A percentile compares a stretch with the other conserved stretches of the same genome.
These are phyloP conservation scores for Myrmecophaga tridactyla DNA, from an alignment of 2,113 vertebrate species.

Conservation along the genomic window DNA sequence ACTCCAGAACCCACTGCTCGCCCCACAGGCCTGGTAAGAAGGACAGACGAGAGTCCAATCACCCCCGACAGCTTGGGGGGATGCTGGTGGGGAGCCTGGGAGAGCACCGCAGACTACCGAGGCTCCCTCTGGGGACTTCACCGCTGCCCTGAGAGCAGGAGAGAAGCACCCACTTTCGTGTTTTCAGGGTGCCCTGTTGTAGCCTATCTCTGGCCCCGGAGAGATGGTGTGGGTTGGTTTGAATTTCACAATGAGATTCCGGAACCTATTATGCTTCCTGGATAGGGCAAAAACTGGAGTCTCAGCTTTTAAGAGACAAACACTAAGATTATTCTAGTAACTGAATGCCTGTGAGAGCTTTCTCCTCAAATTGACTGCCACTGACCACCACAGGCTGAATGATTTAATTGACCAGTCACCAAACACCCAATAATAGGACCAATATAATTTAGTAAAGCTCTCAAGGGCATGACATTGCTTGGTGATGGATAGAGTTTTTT, in stretches of 20 bases:
- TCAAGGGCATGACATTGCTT: background rate
- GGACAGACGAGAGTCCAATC: background rate
- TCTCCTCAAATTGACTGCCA: background rate
- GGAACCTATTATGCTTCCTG: background rate
- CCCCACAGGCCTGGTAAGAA: conserved; percentile 81
- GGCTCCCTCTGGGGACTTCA: background rate
- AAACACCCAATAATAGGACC: background rate
- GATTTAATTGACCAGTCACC: background rate
- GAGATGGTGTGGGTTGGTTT: background rate
- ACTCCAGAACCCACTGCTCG: conserved; percentile 91
- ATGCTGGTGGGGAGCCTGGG: background rate
- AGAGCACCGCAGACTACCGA: background rate
- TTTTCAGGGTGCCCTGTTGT: background rate
- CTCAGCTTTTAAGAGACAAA: background rate
- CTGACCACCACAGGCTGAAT: background rate
- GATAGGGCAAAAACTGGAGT: background rate
- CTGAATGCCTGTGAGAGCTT: background rate
- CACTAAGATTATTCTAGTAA: background rate
- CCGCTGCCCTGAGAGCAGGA: background rate
- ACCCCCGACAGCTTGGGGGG: background rate
- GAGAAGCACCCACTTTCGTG: background rate
- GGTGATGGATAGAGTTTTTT: background rate
- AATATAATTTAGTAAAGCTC: background rate
- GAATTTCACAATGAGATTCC: background rate
- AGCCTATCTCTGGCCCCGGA: background rate